A percentile compares a stretch with the other conserved stretches of the same genome.
These are phyloP conservation scores for Magallana ariakensis DNA, from an alignment of 1,140 invertebrate species.

Conservation along the genomic window DNA sequence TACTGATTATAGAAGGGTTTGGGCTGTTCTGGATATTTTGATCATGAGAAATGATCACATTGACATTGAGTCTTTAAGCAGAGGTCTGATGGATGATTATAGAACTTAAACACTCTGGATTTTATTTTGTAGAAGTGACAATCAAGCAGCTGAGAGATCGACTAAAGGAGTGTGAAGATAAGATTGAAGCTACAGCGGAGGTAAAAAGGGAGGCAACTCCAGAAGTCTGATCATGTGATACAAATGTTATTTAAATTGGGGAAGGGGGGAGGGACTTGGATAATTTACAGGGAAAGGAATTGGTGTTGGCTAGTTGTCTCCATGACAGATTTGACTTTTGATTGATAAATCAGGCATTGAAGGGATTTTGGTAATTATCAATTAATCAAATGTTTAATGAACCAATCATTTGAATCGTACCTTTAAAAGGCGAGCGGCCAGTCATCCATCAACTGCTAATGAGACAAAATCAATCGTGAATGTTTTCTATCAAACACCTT, in stretches of 20 bases:
- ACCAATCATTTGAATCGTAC: slow-evolving; percentile 18
- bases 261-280: background rate
- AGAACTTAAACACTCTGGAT: too few species aligned
- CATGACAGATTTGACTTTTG: slow-evolving; percentile 20
- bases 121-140: slow-evolving; percentile 79
- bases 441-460: slow-evolving; percentile 23
- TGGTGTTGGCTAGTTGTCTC: background rate
- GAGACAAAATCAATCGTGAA: slow-evolving; percentile 34
- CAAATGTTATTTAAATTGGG: background rate
- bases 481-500: slow-evolving; percentile 9
- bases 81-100: too few species aligned
- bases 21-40: too few species aligned
- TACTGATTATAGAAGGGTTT: too few species aligned
- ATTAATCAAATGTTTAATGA: slow-evolving; percentile 39
- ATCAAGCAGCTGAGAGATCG: slow-evolving; percentile 81
- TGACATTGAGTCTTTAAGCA: too few species aligned
- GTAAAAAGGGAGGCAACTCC: slow-evolving; percentile 64
- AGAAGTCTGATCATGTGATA: slow-evolving; percentile 8
- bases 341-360: slow-evolving; percentile 32
- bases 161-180: slow-evolving; percentile 80
- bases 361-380: slow-evolving; percentile 32
- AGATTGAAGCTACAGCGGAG: slow-evolving; percentile 78
- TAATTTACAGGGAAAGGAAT: background rate
- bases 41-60: too few species aligned
- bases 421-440: slow-evolving; percentile 21